Evolutionary conservation across 2,888 invertebrate species (phyloP).

Genomic region (Catocala sponsa): DNA sequence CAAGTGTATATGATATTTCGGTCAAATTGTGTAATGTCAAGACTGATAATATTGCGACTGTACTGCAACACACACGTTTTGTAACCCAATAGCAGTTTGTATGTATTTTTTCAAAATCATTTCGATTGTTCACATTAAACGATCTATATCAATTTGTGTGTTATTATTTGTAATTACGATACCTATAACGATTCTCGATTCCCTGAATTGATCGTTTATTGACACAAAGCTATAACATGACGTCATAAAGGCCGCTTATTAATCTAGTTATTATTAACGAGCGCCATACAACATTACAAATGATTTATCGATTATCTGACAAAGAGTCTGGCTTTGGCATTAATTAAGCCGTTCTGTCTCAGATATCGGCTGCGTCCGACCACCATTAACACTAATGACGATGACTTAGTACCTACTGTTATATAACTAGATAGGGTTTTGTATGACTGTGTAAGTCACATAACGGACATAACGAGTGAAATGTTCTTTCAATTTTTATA

Average conservation of each 20-base stretch:
- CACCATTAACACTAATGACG: constrained; percentile 79
- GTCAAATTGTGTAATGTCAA: constrained; percentile 74
- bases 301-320: constrained; percentile 67
- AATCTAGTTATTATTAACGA: constrained; percentile 47
- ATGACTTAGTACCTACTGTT: constrained; percentile 51
- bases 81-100: constrained; percentile 64
- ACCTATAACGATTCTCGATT: constrained; percentile 4
- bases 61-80: constrained; percentile 63
- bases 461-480: constrained; percentile 33
- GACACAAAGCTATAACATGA: constrained; percentile 19
- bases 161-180: constrained; percentile 35
- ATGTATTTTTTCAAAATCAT: constrained; percentile 79
- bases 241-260: constrained; percentile 39
- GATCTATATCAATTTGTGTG: constrained; percentile 58
- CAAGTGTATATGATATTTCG: constrained; percentile 39
- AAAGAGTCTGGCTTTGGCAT: constrained; percentile 67
- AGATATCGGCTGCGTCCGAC: constrained; percentile 68
- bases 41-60: constrained; percentile 71
- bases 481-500: background rate
- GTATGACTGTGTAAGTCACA: constrained; percentile 45
- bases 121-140: constrained; percentile 79
- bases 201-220: constrained; percentile 16
- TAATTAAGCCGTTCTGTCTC: constrained; percentile 77
- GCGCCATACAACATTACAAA: constrained; percentile 48
- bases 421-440: constrained; percentile 41